These are phyloP conservation scores for Rhyacophila evoluta DNA, from an alignment of 2,888 invertebrate species.

Conservation along the genomic window DNA sequence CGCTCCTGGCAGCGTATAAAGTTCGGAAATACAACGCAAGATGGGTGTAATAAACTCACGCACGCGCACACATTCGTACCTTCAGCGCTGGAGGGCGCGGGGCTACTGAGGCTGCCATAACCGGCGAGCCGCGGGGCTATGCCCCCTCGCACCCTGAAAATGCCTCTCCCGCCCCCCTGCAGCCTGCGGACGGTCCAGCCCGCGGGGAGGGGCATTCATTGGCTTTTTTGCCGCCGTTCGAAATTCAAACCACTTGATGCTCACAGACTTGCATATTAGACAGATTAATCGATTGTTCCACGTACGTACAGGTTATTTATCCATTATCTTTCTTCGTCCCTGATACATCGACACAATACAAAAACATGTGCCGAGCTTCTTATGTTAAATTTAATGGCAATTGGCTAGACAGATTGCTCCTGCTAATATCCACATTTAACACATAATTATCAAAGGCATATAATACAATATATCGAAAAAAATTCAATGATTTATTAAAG, in stretches of 20 bases:
- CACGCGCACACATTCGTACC: slow-evolving; percentile 63
- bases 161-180: slow-evolving; percentile 50
- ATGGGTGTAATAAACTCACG: slow-evolving; percentile 58
- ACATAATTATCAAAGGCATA: no score
- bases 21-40: slow-evolving; percentile 62
- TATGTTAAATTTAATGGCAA: neutral
- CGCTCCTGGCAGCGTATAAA: slow-evolving; percentile 58
- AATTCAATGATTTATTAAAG: neutral
- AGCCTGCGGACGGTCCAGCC: slow-evolving; percentile 52
- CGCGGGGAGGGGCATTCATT: slow-evolving; percentile 57
- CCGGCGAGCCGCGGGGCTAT: slow-evolving; percentile 63
- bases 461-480: no score
- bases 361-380: neutral
- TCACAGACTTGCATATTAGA: slow-evolving; percentile 14
- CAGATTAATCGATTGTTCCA: slow-evolving; percentile 56
- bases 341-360: neutral
- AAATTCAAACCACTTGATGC: slow-evolving; percentile 34
- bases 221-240: slow-evolving; percentile 29
- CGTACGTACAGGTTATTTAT: slow-evolving; percentile 16
- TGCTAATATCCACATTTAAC: no score
- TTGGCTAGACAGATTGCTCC: no score
- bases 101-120: slow-evolving; percentile 64
- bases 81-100: slow-evolving; percentile 65
- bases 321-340: neutral
- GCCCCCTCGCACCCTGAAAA: slow-evolving; percentile 55